Evolutionary conservation across 2,797 vertebrate genomes (phyloP), one percentile per base, ranked within the genome.

Genomic region (Hylomyscus alleni): DNA sequence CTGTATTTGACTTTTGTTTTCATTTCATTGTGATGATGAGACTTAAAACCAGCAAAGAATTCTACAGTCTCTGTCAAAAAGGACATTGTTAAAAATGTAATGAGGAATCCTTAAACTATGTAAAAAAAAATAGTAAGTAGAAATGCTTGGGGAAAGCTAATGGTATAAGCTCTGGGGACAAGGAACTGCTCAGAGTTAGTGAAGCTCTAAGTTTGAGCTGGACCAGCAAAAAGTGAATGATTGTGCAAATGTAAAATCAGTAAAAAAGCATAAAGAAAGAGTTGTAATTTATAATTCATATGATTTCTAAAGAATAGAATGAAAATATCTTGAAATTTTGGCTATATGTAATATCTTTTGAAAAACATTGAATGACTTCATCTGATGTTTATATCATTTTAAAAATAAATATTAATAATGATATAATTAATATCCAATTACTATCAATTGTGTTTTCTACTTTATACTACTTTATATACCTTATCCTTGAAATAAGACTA

Each of bases 401-500:
- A 58, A 56, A 86, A 24, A 58, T 65, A 29, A 65, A 47, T 90
- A 72, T 91, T 88, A 92, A 52, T 85, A 69, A 76, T 17, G 54
- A 40, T 20, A 92, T 88, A 62, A 82, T 82, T 90, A 90, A 81
- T 47, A 75, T 31, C n/a, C 82, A 89, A 67, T 40, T 84, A 90
- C 37, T 89, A 15, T 19, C 58, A 95, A 54, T 34, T 91, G 24
- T 97, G 31, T 40, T 81, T 94, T 54, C 69, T 91, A 44, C n/a
- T 31, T 94, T 54, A 87, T 78, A 84, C 2, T 75, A 58, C 6
- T 94, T 92, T 93, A 31, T 26, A 75, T 84, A 93, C 17, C 0
- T 77, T 93, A 80, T 89, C n/a, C 44, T 95, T 47, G 65, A 90
- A 93, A 92, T 73, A 94, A 92, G 24, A 76, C 14, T 52, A 60